Conservation (phyloP, 2,888 invertebrate species). For the Tiphia femorata region DNA sequence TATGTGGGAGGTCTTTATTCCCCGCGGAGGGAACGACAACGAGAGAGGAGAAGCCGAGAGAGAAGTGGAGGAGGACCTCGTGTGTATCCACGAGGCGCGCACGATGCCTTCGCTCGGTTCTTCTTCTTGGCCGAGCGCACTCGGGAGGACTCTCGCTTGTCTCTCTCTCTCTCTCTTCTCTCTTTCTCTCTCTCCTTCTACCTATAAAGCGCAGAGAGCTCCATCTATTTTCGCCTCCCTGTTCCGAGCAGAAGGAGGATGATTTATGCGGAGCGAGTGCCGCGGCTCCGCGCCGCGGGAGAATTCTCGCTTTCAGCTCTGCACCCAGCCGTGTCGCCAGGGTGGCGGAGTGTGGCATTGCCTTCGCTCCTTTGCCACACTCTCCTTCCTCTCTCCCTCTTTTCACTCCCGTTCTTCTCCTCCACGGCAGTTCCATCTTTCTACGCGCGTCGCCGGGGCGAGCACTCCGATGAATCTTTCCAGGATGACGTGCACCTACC, state of each 20-base stretch:
- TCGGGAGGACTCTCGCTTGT: too few species aligned
- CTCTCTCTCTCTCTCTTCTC: background rate
- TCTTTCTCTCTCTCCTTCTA: constrained; percentile 8
- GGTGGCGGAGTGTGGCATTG: constrained; percentile 53
- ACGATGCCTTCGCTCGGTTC: background rate
- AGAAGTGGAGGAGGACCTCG: background rate
- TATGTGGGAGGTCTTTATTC: constrained; percentile 48
- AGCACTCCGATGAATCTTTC: constrained; percentile 48
- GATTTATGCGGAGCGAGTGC: constrained; percentile 63
- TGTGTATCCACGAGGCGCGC: constrained; percentile 15
- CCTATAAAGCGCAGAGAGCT: constrained; percentile 27
- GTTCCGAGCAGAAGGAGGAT: constrained; percentile 56
- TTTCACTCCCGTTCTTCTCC: constrained; percentile 1
- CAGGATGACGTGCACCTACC: constrained; percentile 48
- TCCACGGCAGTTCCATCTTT: constrained; percentile 4
- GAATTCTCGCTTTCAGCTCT: constrained; percentile 59
- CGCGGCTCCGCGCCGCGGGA: constrained; percentile 56
- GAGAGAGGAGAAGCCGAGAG: background rate
- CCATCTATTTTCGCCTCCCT: constrained; percentile 60
- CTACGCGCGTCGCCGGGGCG: constrained; percentile 27
- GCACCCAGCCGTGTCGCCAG: constrained; percentile 54
- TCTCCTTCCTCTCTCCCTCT: constrained; percentile 3
- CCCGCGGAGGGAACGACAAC: background rate
- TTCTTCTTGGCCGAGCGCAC: too few species aligned
- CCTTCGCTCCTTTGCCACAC: constrained; percentile 30